Conservation (phyloP, 2,888 invertebrate species). For the Aelia acuminata region DNA sequence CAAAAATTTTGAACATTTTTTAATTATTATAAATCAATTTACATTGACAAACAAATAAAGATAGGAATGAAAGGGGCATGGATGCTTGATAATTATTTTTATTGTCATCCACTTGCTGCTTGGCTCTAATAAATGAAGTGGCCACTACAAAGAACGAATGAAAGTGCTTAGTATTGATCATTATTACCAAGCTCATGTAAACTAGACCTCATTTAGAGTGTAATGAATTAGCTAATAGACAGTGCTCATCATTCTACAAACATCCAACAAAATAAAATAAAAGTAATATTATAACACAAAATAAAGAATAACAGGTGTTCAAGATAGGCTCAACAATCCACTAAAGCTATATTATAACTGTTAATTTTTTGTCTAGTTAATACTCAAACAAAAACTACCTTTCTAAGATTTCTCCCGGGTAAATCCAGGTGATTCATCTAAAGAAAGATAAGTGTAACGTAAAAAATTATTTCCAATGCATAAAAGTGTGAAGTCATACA, state of each 20-base stretch:
- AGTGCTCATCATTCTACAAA: constrained; percentile 40
- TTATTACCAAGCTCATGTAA: neutral
- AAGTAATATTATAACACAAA: neutral
- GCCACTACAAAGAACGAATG: neutral
- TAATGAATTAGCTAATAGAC: constrained; percentile 44
- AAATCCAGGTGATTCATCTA: constrained; percentile 68
- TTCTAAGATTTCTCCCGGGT: constrained; percentile 68
- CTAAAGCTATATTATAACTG: constrained; percentile 29
- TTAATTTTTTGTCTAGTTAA: constrained; percentile 49
- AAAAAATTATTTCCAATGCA: constrained; percentile 44
- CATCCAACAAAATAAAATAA: neutral
- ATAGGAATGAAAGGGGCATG: neutral
- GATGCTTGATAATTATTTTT: neutral
- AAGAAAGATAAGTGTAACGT: constrained; percentile 48
- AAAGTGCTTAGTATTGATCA: neutral
- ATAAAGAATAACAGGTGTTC: constrained; percentile 8
- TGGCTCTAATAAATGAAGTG: neutral
- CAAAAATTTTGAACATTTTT: neutral
- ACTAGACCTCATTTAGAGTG: neutral
- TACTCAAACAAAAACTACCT: constrained; percentile 66
- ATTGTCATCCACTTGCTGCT: neutral
- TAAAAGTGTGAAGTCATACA: neutral
- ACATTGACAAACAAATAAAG: neutral
- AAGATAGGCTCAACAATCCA: constrained; percentile 45
- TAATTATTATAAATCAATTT: neutral